Percentiles rank a stretch among this genome's conserved stretches.
These are phyloP conservation scores for Hemibagrus wyckioides DNA, from an alignment of 2,113 vertebrate species.

Conservation along the genomic window DNA sequence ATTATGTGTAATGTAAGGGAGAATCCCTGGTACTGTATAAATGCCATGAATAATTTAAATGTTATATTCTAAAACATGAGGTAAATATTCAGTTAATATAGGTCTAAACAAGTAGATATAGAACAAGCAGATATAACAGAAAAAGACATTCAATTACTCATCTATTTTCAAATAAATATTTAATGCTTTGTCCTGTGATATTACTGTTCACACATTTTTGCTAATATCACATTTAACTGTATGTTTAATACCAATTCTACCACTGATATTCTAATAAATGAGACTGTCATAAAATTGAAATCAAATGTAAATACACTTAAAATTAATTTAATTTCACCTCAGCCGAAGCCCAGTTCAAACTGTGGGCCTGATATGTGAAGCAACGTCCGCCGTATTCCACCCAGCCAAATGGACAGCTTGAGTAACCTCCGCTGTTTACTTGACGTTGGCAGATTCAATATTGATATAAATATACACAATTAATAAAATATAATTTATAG, in stretches of 20 bases:
- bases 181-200: background rate
- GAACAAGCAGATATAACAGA: background rate
- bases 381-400: background rate
- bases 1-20: no score
- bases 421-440: no score
- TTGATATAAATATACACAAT: no score
- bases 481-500: no score
- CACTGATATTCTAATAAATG: background rate
- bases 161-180: background rate
- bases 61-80: no score
- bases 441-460: no score
- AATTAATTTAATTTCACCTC: no score
- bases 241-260: background rate
- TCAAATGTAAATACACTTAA: background rate
- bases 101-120: background rate
- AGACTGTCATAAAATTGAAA: background rate
- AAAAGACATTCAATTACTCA: no score
- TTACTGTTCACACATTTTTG: no score
- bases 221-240: background rate
- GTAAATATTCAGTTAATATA: no score
- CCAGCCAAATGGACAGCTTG: slow-evolving; percentile 11
- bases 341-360: background rate
- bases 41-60: no score
- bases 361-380: background rate
- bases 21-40: no score